These are phyloP conservation scores for Pegoplata infirma DNA, from an alignment of 2,888 invertebrate genomes.

Conservation along the genomic window DNA sequence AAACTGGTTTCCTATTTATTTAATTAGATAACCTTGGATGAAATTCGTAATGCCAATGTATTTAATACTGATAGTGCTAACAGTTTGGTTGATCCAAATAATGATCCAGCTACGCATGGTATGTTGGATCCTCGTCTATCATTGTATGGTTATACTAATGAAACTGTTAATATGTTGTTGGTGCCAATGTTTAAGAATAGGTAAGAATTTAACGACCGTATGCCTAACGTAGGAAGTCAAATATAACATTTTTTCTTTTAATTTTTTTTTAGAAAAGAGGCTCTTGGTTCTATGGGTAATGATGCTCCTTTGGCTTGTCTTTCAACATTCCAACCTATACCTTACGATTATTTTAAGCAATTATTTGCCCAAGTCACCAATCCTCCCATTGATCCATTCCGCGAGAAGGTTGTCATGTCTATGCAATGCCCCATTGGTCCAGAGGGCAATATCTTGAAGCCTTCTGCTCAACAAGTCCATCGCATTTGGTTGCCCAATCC, in stretches of 20 bases:
- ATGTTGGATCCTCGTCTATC: constrained; percentile 90
- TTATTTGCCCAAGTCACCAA: constrained; percentile 99
- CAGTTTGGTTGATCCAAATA: constrained; percentile 55
- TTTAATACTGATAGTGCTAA: constrained; percentile 66
- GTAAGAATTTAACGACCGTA: constrained; percentile 83
- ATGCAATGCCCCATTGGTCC: constrained; percentile 98
- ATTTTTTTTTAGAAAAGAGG: constrained; percentile 95
- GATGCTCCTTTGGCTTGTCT: constrained; percentile 98
- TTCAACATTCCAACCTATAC: constrained; percentile 94
- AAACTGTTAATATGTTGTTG: constrained; percentile 95
- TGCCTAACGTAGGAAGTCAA: too few relatives aligned
- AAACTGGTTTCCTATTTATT: too few relatives aligned
- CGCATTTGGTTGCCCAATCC: constrained; percentile 96
- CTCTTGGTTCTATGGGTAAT: constrained; percentile 99
- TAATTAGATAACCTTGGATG: constrained; percentile 88
- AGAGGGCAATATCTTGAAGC: constrained; percentile 94
- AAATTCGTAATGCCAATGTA: constrained; percentile 83
- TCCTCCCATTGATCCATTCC: constrained; percentile 99
- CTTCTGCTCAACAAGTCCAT: constrained; percentile 90
- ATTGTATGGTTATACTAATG: constrained; percentile 95
- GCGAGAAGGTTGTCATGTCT: constrained; percentile 99
- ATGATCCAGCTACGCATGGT: constrained; percentile 78
- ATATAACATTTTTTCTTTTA: background rate
- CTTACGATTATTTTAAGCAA: constrained; percentile 99
- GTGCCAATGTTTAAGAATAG: constrained; percentile 97